phyloP scores from a whole-genome alignment of 2,888 invertebrate species.

The Drosophila kambysellisi region DNA sequence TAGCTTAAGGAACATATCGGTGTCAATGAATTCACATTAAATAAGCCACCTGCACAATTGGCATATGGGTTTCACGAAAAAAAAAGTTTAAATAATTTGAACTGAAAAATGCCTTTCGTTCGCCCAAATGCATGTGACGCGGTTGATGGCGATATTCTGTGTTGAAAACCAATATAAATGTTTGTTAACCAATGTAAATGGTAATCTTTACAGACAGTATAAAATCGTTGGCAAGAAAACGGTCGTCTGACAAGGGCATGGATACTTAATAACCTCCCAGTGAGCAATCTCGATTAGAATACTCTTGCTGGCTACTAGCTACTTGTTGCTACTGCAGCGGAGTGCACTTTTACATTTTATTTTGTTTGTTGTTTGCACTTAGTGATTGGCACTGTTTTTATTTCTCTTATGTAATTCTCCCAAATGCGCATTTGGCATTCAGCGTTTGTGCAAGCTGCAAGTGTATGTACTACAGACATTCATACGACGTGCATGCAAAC shows the following conservation, averaged over 20 bases:
- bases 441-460: neutral
- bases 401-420: conserved; percentile 58
- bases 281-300: neutral
- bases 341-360: conserved; percentile 29
- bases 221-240: neutral
- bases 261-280: neutral
- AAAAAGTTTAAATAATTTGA: too few relatives aligned
- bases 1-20: too few relatives aligned
- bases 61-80: too few relatives aligned
- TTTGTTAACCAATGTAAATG: neutral
- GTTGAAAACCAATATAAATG: neutral
- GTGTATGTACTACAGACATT: neutral
- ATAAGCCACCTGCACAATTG: too few relatives aligned
- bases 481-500: conserved; percentile 1
- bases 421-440: conserved; percentile 62
- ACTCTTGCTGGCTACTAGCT: neutral
- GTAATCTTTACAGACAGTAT: neutral
- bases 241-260: neutral
- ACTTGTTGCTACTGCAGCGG: conserved; percentile 22
- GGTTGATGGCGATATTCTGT: neutral
- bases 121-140: neutral
- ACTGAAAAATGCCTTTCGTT: too few relatives aligned
- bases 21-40: too few relatives aligned
- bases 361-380: conserved; percentile 41
- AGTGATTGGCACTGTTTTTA: conserved; percentile 41